Evolutionary conservation across 2,888 invertebrate genomes (phyloP).

Genomic region (Tupiocoris notatus): DNA sequence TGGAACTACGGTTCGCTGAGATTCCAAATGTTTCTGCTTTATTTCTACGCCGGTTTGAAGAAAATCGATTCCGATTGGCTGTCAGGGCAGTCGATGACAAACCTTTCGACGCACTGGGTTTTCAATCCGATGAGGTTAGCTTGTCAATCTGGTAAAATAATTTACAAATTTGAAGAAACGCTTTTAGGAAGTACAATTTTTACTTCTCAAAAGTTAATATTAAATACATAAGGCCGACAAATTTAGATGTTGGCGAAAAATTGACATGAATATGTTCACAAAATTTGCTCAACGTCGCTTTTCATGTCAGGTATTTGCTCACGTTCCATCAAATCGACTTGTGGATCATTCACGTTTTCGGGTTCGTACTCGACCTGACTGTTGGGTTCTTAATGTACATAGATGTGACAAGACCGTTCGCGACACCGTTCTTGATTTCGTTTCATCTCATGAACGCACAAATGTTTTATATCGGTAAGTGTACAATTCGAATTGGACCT

Average conservation of each 20-base stretch:
- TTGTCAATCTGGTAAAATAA: too few species aligned
- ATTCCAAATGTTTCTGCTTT: slow-evolving; percentile 86
- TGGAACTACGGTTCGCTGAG: slow-evolving; percentile 89
- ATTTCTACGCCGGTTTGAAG: slow-evolving; percentile 87
- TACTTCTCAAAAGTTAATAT: too few species aligned
- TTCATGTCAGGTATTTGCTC: slow-evolving; percentile 67
- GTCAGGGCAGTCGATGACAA: slow-evolving; percentile 80
- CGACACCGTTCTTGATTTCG: slow-evolving; percentile 71
- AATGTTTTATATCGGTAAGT: slow-evolving; percentile 79
- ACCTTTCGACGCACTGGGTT: slow-evolving; percentile 80
- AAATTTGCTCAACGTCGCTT: too few species aligned
- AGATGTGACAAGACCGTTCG: slow-evolving; percentile 67
- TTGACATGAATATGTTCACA: too few species aligned
- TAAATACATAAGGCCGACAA: too few species aligned
- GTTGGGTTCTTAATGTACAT: slow-evolving; percentile 81
- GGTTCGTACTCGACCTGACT: slow-evolving; percentile 78
- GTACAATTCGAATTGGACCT: slow-evolving; percentile 55
- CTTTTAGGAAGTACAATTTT: too few species aligned
- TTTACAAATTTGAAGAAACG: too few species aligned
- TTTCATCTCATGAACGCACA: slow-evolving; percentile 92
- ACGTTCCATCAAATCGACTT: slow-evolving; percentile 73
- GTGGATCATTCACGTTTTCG: slow-evolving; percentile 81
- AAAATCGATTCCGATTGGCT: slow-evolving; percentile 87
- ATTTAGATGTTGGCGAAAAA: too few species aligned
- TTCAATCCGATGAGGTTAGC: slow-evolving; percentile 78